Evolutionary conservation across 2,888 invertebrate genomes (phyloP), one percentile per base, ranked within the genome.

Genomic region (Himalopsyche tibetana): DNA sequence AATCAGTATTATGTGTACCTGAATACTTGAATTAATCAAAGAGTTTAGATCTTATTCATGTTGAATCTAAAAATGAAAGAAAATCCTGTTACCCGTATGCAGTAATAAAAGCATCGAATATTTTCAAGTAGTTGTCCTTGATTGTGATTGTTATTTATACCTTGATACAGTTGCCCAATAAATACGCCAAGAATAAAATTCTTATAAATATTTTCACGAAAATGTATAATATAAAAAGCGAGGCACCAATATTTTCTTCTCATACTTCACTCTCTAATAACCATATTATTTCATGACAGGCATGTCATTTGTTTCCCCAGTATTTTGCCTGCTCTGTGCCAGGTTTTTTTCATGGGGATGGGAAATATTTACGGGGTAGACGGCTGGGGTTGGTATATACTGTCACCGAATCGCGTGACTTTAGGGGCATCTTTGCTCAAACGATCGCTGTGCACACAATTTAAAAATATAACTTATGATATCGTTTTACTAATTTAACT

Each of bases 261-360:
- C 69, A 63, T 82, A 56, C 36, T 69, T 51, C 82, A 9, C 82
- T 63, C 74, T 85, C 82, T 82, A 82, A 85, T 85, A 82, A 82
- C 82, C 82, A 82, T 82, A 85, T 85, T 85, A 85, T 85, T 85
- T 82, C 82, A 85, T 69, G 85, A 85, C 82, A 85, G 82, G 82
- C 85, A 51, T 82, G 85, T 80, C 85, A 82, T 85, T 85, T 85
- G 82, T 85, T 85, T 85, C 82, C 82, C 85, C 38, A 55, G 63
- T 82, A 82, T 85, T 81, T 85, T 36, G 74, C 74, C 74, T 74
- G 74, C 82, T 69, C 82, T 38, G 56, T 51, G 69, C 55, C 84
- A 63, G 56, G 80, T 55, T 80, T 84, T 74, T 74, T 36, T n/a
- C 38, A 38, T 36, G 74, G 74, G 51, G 4, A 12, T 74, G 74